Evolutionary conservation across 2,113 vertebrate species (phyloP).

Genomic region (Cervus canadensis): DNA sequence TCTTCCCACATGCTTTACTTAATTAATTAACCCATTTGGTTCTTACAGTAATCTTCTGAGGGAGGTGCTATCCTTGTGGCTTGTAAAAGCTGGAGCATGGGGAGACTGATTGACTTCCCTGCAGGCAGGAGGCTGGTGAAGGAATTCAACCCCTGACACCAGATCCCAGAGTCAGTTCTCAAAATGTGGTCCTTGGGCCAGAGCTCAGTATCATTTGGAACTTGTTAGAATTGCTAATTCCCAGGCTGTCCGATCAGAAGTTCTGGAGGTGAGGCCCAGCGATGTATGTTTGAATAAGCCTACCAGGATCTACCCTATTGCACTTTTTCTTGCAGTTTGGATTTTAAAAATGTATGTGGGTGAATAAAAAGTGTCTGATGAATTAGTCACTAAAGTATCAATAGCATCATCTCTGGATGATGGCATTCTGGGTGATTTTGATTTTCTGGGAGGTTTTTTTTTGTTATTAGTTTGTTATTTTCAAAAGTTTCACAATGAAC

Average conservation of each 20-base stretch:
- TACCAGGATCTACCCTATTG: not conserved
- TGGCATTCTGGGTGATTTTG: not conserved
- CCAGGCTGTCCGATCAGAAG: not conserved
- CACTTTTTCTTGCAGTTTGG: not conserved
- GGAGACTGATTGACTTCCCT: not conserved
- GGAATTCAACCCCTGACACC: not conserved
- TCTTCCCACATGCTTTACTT: not conserved
- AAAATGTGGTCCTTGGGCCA: not conserved
- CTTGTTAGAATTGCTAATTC: not conserved
- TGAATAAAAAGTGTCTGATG: not conserved
- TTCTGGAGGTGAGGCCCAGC: not conserved
- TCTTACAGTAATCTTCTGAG: not conserved
- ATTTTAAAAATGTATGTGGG: not conserved
- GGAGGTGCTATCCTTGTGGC: not conserved
- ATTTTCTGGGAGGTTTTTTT: not conserved
- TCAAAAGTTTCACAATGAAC: not conserved
- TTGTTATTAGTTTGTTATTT: not conserved
- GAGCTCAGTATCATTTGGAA: not conserved
- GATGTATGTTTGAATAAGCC: not conserved
- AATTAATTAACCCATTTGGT: not conserved
- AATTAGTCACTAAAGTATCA: not conserved
- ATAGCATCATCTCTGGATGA: not conserved
- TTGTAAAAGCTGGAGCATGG: rapidly evolving
- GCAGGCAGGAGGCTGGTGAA: not conserved
- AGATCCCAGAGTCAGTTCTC: not conserved